Base-by-base conservation (phyloP, 2,113 vertebrate genomes). In the Brachyistius frenatus region DNA sequence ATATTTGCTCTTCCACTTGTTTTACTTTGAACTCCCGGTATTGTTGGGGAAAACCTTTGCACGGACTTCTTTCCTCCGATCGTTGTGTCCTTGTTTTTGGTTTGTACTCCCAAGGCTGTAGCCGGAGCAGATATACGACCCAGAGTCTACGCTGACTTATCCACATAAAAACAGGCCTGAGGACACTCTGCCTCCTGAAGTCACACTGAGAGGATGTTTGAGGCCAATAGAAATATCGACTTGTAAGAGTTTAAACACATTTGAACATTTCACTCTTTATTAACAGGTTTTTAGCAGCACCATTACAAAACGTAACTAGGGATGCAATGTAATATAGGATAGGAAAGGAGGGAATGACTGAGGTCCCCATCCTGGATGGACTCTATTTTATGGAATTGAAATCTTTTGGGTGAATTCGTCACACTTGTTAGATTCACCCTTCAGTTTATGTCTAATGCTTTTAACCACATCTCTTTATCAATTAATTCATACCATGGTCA, bases 1-100 rank as follows among this genome's bases (percentile, higher is more conserved):
- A 69, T 85, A 79, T 88, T 87, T 87, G 84, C 78, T 76, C 66
- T 73, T 66, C 77, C 80, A 68, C 71, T 76, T 44, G 64, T 74
- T 88, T 79, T 71, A 56, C 80, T 89, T 81, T 81, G 60, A 89
- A 82, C 77, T 81, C 33, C 47, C 13, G 39, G 32, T 79, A 73
- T 78, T 73, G 66, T 80, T 78, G 70, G 58, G 66, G 63, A 57
- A 77, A 83, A 83, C 58, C 61, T 70, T 72, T 78, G 54, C n/a
- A 60, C 58, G 63, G 68, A 69, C 72, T 44, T 52, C 33, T 15
- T 52, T 78, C 16, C 60, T 13, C 9, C 41, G 36, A 49, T 83
- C 60, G 47, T 41, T 37, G 31, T 33, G 69, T 67, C 54, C 73
- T 85, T 73, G 86, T 82, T 80, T 84, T 85, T 58, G 65, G 58